phyloP scores from a whole-genome alignment of 2,113 vertebrate genomes.

The Macaca fascicularis region T2T-MFA8v1.1 NC_088387.1:109442501-109443000 shows the following conservation, averaged over 20 bases:
- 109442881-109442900: neutral
- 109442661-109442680: neutral
- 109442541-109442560: neutral
- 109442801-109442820: neutral
- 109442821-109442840: neutral
- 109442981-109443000: neutral
- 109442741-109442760: neutral
- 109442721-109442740: fast-evolving
- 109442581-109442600: neutral
- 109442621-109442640: neutral
- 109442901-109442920: neutral
- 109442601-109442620: neutral
- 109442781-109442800: neutral
- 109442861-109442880: no score
- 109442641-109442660: neutral
- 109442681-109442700: neutral
- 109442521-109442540: neutral
- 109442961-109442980: no score
- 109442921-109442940: neutral
- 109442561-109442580: neutral
- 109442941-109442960: neutral
- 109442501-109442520: neutral
- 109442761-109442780: no score
- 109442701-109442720: neutral
- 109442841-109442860: neutral